Evolutionary conservation across 2,888 invertebrate species (phyloP).

Genomic region (Apamea epomidion): DNA sequence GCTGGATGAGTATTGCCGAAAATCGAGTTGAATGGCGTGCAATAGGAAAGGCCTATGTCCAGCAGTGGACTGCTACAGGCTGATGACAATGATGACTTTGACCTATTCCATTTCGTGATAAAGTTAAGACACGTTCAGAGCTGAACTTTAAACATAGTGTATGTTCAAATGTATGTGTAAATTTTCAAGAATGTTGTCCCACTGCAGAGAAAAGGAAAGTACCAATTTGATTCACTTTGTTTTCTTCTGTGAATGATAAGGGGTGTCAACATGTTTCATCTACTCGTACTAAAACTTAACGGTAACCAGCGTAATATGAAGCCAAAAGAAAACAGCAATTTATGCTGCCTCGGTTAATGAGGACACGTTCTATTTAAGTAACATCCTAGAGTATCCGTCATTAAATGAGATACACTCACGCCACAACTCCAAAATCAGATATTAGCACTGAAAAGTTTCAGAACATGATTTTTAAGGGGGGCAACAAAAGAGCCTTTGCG

Average conservation of each 20-base stretch:
- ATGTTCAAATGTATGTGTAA: not conserved
- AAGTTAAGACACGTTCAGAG: not conserved
- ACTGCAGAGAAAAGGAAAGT: not conserved
- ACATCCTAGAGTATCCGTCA: not conserved
- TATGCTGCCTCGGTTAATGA: not conserved
- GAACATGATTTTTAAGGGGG: not conserved
- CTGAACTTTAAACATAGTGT: too few species aligned
- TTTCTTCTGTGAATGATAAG: not conserved
- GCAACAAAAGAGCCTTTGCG: not conserved
- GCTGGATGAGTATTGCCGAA: too few species aligned
- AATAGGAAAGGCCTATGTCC: too few species aligned
- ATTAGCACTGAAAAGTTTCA: not conserved
- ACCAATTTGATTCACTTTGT: not conserved
- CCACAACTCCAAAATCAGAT: not conserved
- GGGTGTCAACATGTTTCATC: not conserved
- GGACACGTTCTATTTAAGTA: slow-evolving; percentile 2
- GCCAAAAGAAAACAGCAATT: not conserved
- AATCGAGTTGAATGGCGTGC: too few species aligned
- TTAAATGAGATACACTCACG: not conserved
- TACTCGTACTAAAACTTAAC: not conserved
- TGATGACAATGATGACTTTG: too few species aligned
- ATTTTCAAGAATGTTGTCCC: not conserved
- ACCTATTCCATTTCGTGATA: not conserved
- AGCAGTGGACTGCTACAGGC: too few species aligned
- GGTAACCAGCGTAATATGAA: not conserved